A percentile compares a stretch with the other conserved stretches of the same genome.
These are phyloP conservation scores for Melangyna quadrimaculata DNA, from an alignment of 2,888 invertebrate genomes.

Conservation along the genomic window DNA sequence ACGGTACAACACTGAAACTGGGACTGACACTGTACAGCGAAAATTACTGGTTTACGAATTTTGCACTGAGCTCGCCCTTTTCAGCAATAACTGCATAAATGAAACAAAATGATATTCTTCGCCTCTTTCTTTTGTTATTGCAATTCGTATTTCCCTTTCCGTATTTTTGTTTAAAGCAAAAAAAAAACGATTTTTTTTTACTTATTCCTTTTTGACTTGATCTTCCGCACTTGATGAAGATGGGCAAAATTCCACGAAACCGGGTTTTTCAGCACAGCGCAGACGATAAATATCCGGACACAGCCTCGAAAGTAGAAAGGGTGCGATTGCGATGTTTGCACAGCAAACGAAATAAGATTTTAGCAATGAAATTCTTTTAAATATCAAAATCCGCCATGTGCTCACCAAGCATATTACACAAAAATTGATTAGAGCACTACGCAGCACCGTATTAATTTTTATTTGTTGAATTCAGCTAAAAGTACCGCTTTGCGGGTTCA, in stretches of 20 bases:
- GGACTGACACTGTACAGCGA: neutral
- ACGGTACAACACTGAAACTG: no score
- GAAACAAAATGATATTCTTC: neutral
- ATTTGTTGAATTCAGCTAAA: constrained; percentile 26
- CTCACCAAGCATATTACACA: neutral
- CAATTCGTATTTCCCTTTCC: constrained; percentile 46
- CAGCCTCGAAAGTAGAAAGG: neutral
- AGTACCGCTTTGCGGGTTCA: constrained; percentile 26
- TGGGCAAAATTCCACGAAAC: constrained; percentile 26
- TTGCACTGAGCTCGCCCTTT: constrained; percentile 30
- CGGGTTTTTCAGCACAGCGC: constrained; percentile 11
- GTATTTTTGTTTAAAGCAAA: constrained; percentile 36
- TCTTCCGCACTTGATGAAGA: neutral
- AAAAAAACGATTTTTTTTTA: constrained; percentile 22
- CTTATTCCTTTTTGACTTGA: neutral
- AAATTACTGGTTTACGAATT: constrained; percentile 41
- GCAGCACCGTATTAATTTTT: constrained; percentile 25
- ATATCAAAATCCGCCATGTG: constrained; percentile 48
- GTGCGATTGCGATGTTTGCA: constrained; percentile 7
- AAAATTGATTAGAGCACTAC: neutral
- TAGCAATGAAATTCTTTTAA: neutral
- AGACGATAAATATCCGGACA: constrained; percentile 20
- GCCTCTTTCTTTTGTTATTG: constrained; percentile 1
- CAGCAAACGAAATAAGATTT: constrained; percentile 6
- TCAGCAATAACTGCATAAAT: neutral